Evolutionary conservation across 2,113 vertebrate species (phyloP), one percentile per base, ranked within the genome.

Genomic region (Dipodomys stephensi): DNA sequence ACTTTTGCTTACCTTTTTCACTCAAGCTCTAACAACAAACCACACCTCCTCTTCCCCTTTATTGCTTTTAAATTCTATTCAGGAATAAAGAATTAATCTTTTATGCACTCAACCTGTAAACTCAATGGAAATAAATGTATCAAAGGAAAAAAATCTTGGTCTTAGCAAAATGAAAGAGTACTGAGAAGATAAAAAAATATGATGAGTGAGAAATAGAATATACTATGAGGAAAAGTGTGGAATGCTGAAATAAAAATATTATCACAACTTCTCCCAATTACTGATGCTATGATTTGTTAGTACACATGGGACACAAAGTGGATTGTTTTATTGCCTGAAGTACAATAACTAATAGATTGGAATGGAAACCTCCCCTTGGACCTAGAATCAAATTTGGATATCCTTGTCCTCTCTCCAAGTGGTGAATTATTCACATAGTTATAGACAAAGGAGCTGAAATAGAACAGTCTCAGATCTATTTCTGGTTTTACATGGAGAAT

Each of bases 61-160:
- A 44, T 20, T 80, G 27, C n/a, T 82, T 89, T 46, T 77, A 76
- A 72, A 8, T 72, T 92, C 73, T 46, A 73, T 46, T 96, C 53
- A 83, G 73, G 32, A 82, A 87, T 4, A 93, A 85, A 72, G 4
- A 49, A 11, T n/a, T 35, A 68, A 81, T 83, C 49, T 81, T 22
- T 44, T 32, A 7, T 88, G 16, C 74, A 32, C 15, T 8, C 7
- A 60, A 80, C 32, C 39, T 76, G 2, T n/a, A 57, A 7, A 12
- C 88, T 18, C 81, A 76, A 88, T 62, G 4, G 13, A 2, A 69
- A 16, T 80, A 76, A 81, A 15, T 53, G 9, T 77, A 84, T 87
- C n/a, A 91, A 68, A 44, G 11, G 5, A 74, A 88, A 27, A 86
- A 11, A 91, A 91, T 15, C 5, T 57, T 94, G 20, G 10, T 49